Percentiles rank a stretch among this genome's conserved stretches.
These are phyloP conservation scores for Notiomystis cincta DNA, from an alignment of 2,113 vertebrate genomes.

Conservation along the genomic window DNA sequence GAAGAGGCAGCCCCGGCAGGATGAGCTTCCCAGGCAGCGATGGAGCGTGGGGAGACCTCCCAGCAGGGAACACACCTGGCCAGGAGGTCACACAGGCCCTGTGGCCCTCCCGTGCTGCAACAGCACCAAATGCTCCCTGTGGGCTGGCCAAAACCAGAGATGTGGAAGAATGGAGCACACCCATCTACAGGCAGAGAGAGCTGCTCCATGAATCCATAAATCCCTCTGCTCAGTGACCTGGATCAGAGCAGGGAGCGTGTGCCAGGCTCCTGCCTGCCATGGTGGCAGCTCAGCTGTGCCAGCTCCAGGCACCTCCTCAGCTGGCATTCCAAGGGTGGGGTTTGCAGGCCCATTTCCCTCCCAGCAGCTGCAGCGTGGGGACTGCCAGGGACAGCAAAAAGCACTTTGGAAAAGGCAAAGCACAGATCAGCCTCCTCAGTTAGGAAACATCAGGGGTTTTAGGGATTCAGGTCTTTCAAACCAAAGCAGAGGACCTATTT, in stretches of 20 bases:
- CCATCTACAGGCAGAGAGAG: not conserved
- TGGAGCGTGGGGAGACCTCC: not conserved
- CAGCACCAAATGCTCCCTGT: not conserved
- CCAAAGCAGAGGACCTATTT: not conserved
- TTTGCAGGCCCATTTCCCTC: not conserved
- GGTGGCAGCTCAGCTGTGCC: not conserved
- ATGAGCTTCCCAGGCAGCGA: not conserved
- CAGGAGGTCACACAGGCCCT: not conserved
- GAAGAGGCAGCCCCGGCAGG: not conserved
- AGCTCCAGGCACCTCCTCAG: not conserved
- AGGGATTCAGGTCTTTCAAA: not conserved
- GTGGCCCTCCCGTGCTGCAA: not conserved
- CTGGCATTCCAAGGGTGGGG: not conserved
- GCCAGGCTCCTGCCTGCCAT: not conserved
- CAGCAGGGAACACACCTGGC: not conserved
- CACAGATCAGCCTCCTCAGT: not conserved
- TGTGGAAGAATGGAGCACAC: not conserved
- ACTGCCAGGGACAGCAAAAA: not conserved
- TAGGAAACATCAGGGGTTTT: rapidly evolving
- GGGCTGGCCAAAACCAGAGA: not conserved
- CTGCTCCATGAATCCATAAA: not conserved
- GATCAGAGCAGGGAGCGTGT: not conserved
- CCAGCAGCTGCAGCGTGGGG: not conserved
- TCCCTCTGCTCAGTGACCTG: not conserved
- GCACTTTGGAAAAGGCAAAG: not conserved